A percentile compares a stretch with the other conserved stretches of the same genome.
phyloP scores from a whole-genome alignment of 2,797 vertebrate genomes.

The Emys orbicularis region DNA sequence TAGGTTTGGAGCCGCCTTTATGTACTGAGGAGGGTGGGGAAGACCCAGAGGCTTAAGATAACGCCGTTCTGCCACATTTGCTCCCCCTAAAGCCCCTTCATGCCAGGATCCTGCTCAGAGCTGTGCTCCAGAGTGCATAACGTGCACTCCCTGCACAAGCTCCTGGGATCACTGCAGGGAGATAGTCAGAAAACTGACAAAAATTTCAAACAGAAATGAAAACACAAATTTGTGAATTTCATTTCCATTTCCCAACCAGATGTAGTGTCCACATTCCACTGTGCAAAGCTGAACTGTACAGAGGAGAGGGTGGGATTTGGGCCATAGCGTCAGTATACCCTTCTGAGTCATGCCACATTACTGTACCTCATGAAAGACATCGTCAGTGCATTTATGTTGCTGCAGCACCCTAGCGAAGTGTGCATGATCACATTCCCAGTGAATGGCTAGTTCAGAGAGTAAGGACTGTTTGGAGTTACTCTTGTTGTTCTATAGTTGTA shows the following conservation, averaged over 20 bases:
- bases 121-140: neutral
- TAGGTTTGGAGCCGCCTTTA: neutral
- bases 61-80: neutral
- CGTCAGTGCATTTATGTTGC: neutral
- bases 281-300: neutral
- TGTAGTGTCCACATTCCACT: neutral
- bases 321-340: neutral
- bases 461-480: neutral
- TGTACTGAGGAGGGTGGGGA: neutral
- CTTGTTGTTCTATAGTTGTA: neutral
- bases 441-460: neutral
- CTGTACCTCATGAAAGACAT: neutral
- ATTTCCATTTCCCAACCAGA: neutral
- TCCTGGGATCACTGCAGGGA: neutral
- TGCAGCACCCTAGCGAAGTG: neutral
- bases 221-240: neutral
- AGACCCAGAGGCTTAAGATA: neutral
- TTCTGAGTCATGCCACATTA: neutral
- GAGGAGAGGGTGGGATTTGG: neutral
- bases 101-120: too few relatives aligned
- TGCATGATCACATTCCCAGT: neutral
- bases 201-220: neutral
- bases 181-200: neutral
- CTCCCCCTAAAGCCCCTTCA: neutral
- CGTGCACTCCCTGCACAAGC: neutral